Conservation (phyloP, 2,797 vertebrate genomes). For the Harpagifer antarcticus region DNA sequence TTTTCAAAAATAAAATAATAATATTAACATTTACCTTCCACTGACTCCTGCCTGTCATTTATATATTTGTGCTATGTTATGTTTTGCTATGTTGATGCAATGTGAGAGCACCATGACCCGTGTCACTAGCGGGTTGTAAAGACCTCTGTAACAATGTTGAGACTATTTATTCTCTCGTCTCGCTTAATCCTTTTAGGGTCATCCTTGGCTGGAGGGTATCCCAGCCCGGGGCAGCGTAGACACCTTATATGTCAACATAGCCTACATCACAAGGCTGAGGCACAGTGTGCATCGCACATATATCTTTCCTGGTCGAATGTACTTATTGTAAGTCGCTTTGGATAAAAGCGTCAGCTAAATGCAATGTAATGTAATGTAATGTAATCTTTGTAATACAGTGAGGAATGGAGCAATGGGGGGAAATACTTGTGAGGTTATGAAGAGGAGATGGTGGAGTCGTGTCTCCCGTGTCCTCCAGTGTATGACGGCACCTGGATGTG, state of each 20-base stretch:
- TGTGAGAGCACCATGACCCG: neutral
- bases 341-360: too few species aligned
- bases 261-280: neutral
- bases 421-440: neutral
- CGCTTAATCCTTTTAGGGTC: slow-evolving; percentile 4
- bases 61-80: neutral
- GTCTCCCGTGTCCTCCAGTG: too few species aligned
- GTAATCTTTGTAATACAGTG: neutral
- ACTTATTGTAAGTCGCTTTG: too few species aligned
- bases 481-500: neutral
- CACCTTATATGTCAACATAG: neutral
- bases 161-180: neutral
- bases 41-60: too few species aligned
- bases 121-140: neutral
- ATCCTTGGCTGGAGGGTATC: slow-evolving; percentile 3
- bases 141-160: neutral
- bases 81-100: neutral
- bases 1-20: too few species aligned
- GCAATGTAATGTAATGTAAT: too few species aligned
- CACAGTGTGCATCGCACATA: neutral
- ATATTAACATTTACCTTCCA: too few species aligned
- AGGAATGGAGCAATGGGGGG: neutral
- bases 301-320: too few species aligned
- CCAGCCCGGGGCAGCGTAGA: neutral
- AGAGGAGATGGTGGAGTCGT: neutral